These are phyloP conservation scores for Cercopithecus mona DNA, from an alignment of 2,113 vertebrate species.

Conservation along the genomic window DNA sequence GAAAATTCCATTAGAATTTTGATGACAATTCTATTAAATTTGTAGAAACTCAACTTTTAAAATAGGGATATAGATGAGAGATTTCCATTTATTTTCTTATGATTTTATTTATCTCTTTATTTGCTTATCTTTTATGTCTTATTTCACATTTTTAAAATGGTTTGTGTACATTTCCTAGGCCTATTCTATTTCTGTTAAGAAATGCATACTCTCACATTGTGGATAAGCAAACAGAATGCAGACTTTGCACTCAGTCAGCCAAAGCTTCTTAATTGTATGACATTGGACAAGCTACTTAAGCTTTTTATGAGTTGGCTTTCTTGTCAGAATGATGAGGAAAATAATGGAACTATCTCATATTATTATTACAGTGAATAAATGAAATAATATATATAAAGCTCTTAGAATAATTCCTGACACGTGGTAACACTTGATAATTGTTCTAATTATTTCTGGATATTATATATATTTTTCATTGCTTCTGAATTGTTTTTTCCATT, in stretches of 20 bases:
- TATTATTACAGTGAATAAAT: background rate
- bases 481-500: background rate
- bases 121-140: background rate
- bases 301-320: background rate
- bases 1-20: slow-evolving; percentile 39
- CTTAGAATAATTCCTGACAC: background rate
- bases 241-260: background rate
- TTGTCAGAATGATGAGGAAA: background rate
- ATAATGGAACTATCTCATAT: background rate
- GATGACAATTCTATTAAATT: slow-evolving; percentile 24
- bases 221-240: background rate
- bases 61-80: background rate
- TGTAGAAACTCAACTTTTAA: slow-evolving; percentile 15
- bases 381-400: background rate
- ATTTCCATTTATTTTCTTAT: background rate
- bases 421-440: background rate
- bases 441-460: background rate
- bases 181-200: background rate
- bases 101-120: background rate
- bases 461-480: background rate
- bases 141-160: background rate
- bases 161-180: background rate
- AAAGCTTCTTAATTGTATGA: background rate
- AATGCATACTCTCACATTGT: background rate
- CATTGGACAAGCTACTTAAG: background rate